A percentile compares a stretch with the other conserved stretches of the same genome.
phyloP scores from a whole-genome alignment of 2,797 vertebrate species.

The Oryzias sinensis region DNA sequence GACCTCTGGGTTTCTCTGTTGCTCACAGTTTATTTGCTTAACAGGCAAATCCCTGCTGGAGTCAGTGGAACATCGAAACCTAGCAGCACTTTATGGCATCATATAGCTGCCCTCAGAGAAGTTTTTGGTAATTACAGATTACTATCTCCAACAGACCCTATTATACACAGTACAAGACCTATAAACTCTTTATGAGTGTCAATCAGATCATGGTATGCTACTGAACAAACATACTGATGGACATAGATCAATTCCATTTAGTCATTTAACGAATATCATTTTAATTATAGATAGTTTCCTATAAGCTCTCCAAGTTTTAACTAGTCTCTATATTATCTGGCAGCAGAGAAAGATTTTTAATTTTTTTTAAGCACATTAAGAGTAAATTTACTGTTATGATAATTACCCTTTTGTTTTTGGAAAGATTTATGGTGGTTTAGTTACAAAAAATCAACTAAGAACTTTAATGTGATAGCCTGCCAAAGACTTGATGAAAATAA shows the following conservation, averaged over 20 bases:
- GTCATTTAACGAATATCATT: neutral
- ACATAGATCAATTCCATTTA: neutral
- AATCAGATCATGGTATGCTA: constrained; percentile 5
- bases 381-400: too few species aligned
- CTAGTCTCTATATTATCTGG: too few species aligned
- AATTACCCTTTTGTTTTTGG: too few species aligned
- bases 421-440: too few species aligned
- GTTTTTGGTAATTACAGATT: constrained; percentile 40
- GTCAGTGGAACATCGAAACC: constrained; percentile 12
- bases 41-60: constrained; percentile 30
- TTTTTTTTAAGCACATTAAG: too few species aligned
- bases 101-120: constrained; percentile 20
- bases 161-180: constrained; percentile 16
- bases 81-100: constrained; percentile 29
- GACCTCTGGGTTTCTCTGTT: neutral
- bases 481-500: too few species aligned
- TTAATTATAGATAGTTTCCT: too few species aligned
- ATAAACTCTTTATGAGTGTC: neutral
- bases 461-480: too few species aligned
- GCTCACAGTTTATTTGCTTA: constrained; percentile 18
- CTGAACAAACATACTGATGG: constrained; percentile 20
- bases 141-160: constrained; percentile 18
- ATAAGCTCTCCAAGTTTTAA: too few species aligned
- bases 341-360: too few species aligned
- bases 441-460: too few species aligned